These are phyloP conservation scores for Stictonetta naevosa DNA, from an alignment of 2,113 vertebrate species.

Conservation along the genomic window DNA sequence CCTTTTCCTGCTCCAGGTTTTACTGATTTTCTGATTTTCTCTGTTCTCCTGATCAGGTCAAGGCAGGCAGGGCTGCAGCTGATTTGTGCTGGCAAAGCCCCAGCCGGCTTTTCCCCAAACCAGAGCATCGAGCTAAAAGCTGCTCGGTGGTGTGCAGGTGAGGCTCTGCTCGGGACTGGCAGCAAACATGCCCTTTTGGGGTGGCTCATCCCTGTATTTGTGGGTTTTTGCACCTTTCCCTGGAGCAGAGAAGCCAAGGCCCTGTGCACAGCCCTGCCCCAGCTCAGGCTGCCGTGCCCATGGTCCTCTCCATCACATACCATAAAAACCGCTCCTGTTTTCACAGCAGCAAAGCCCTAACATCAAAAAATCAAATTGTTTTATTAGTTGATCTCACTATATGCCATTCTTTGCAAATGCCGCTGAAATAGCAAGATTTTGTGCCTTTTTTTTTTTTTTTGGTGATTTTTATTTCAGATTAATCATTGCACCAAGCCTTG, in stretches of 20 bases:
- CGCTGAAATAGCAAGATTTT: neutral
- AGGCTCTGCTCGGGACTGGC: neutral
- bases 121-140: neutral
- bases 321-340: neutral
- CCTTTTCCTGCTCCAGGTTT: neutral
- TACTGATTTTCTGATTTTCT: neutral
- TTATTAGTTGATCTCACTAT: neutral
- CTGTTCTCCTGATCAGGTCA: neutral
- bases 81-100: neutral
- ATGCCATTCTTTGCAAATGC: neutral
- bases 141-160: rapidly evolving
- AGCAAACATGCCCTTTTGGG: neutral
- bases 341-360: no score
- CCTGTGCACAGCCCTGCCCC: neutral
- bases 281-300: no score
- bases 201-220: neutral
- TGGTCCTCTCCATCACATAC: no score
- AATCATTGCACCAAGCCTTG: neutral
- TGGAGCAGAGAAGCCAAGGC: neutral
- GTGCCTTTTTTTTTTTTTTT: no score
- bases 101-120: neutral
- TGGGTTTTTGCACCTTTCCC: neutral
- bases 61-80: neutral
- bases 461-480: neutral
- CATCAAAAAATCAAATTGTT: no score